A percentile compares a stretch with the other conserved stretches of the same genome.
Conservation (phyloP, 1,140 invertebrate species). For the Antheraea pernyi region DNA sequence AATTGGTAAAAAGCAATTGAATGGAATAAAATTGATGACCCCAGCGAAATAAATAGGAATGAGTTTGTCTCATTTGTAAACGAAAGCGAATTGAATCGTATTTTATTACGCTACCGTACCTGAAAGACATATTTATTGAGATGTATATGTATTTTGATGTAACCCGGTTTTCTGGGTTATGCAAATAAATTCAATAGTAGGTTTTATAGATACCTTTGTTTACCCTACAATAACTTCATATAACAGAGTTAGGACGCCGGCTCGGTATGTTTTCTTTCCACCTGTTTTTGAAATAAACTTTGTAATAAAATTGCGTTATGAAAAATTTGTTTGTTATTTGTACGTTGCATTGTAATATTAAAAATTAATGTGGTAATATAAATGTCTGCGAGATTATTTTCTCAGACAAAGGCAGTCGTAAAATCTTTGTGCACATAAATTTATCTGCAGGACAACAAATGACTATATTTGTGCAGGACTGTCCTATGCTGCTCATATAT, state of each 20-base stretch:
- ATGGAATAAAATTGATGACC: background rate
- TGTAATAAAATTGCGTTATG: slow-evolving; percentile 8
- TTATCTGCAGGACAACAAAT: background rate
- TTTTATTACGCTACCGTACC: background rate
- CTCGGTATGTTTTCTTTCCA: slow-evolving; percentile 14
- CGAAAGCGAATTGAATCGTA: background rate
- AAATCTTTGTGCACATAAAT: background rate
- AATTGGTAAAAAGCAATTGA: too few relatives aligned
- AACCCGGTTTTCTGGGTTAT: slow-evolving; percentile 9
- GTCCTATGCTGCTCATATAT: too few relatives aligned
- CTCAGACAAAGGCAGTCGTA: background rate
- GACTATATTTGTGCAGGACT: background rate
- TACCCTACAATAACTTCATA: slow-evolving; percentile 18
- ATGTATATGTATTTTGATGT: slow-evolving; percentile 11
- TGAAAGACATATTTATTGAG: background rate
- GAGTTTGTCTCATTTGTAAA: background rate
- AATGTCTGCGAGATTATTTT: background rate
- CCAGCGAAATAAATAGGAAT: background rate
- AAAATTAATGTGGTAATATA: background rate
- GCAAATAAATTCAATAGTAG: slow-evolving; percentile 20
- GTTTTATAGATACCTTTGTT: slow-evolving; percentile 19
- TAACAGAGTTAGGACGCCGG: slow-evolving; percentile 8
- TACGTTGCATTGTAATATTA: background rate
- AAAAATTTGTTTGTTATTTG: background rate
- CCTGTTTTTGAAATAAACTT: slow-evolving; percentile 21